Base-by-base conservation (phyloP, 2,888 invertebrate species). In the Cybosia mesomella region DNA sequence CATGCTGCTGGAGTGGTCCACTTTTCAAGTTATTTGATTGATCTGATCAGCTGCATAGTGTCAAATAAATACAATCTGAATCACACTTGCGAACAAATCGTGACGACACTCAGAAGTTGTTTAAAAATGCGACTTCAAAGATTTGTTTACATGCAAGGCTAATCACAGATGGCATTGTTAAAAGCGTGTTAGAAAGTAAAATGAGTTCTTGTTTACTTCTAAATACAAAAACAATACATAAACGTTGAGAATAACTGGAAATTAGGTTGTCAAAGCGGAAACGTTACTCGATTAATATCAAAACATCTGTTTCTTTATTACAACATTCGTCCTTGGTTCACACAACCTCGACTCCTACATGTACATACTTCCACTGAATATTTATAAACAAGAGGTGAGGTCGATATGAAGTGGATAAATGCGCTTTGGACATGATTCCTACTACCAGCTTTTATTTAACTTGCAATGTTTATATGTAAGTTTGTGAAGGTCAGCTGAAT, bases 401-500 rank as follows among this genome's bases (percentile, higher is more conserved):
- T 63, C 54, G 54, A 54, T 63, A 53, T 63, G 43, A 13, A 43
- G n/a, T 39, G 24, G 43, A 28, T n/a, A 63, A 63, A 63, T 32
- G 62, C 22, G 43, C 9, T 49, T 24, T 43, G 5, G 24, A 49
- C 61, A 61, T 43, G 61, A 28, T n/a, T 49, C 0, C 43, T 18
- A 43, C 7, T 4, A 28, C 28, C 28, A 28, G 5, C 5, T 28
- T 28, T 28, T 28, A 28, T 28, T 28, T 28, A 28, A 28, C 28
- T 28, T 28, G 28, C 28, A 28, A 28, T 28, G 5, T 28, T 28
- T 28, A 5, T 28, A 28, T 28, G n/a, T n/a, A n/a, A n/a, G 28
- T 28, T 28, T 28, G 28, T 28, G 28, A 28, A 28, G 28, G 28
- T 28, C 28, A 28, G 28, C n/a, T n/a, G n/a, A n/a, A n/a, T n/a